phyloP scores from a whole-genome alignment of 1,140 invertebrate genomes.

The Drosophila jambulina region DNA sequence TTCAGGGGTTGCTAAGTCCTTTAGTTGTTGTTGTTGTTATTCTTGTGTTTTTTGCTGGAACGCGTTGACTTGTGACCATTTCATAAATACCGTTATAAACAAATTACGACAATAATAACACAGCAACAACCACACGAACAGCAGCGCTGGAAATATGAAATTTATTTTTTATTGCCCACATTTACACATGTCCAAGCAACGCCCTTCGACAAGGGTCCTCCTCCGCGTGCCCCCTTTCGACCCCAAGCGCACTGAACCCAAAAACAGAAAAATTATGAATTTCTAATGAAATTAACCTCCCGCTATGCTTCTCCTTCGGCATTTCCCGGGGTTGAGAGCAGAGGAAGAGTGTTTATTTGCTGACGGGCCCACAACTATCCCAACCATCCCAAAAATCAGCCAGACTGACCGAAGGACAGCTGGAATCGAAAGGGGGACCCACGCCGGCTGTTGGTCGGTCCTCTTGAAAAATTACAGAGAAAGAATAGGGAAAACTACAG shows the following conservation, averaged over 20 bases:
- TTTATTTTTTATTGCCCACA: conserved; percentile 81
- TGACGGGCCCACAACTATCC: conserved; percentile 66
- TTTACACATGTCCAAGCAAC: conserved; percentile 78
- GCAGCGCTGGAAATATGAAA: conserved; percentile 50
- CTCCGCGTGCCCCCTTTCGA: background rate
- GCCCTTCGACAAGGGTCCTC: conserved; percentile 5
- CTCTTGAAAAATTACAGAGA: conserved; percentile 6
- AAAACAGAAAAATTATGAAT: conserved; percentile 74
- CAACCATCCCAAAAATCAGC: conserved; percentile 10
- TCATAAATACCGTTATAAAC: conserved; percentile 84
- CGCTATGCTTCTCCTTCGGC: conserved; percentile 13
- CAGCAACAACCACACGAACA: conserved; percentile 56
- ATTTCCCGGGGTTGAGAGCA: background rate
- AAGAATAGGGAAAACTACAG: background rate
- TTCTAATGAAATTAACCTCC: conserved; percentile 81
- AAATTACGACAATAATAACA: conserved; percentile 81
- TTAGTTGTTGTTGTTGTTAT: conserved; percentile 7
- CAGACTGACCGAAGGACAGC: conserved; percentile 45
- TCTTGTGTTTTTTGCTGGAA: conserved; percentile 36
- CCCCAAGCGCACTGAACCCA: conserved; percentile 22
- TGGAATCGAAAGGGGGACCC: conserved; percentile 11
- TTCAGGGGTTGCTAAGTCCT: conserved; percentile 26
- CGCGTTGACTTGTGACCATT: conserved; percentile 84
- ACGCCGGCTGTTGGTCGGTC: background rate
- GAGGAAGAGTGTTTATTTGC: conserved; percentile 71